A percentile compares a stretch with the other conserved stretches of the same genome.
phyloP scores from a whole-genome alignment of 2,888 invertebrate species.

The Villa cingulata region DNA sequence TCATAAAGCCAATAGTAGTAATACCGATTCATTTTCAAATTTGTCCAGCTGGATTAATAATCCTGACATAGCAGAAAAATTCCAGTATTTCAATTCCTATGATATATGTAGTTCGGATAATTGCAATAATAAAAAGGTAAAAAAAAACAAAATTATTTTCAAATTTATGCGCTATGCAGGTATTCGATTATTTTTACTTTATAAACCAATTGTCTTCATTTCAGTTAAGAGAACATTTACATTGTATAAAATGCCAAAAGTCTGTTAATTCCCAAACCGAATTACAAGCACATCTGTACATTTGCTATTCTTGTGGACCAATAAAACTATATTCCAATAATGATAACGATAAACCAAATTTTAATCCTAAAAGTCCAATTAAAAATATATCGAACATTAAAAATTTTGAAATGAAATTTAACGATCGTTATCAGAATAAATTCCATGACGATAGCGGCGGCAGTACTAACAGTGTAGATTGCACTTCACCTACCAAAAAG shows the following conservation, averaged over 20 bases:
- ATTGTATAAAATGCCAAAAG: slow-evolving; percentile 60
- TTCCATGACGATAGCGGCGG: background rate
- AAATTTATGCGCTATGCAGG: no score
- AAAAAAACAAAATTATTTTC: no score
- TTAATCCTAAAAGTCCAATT: background rate
- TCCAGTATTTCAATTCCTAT: slow-evolving; percentile 66
- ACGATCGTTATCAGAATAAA: background rate
- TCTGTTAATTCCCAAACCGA: slow-evolving; percentile 42
- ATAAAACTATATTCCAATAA: slow-evolving; percentile 15
- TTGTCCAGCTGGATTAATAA: background rate
- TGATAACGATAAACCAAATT: background rate
- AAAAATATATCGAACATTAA: background rate
- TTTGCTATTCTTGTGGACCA: slow-evolving; percentile 1
- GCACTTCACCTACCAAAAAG: slow-evolving; percentile 5
- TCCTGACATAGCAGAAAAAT: slow-evolving; percentile 58
- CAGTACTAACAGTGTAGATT: slow-evolving; percentile 2
- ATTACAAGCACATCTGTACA: slow-evolving; percentile 9
- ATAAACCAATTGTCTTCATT: no score
- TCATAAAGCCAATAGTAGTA: slow-evolving; percentile 42
- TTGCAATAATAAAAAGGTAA: slow-evolving; percentile 35
- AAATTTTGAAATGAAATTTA: background rate
- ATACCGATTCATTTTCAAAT: no score
- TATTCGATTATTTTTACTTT: no score
- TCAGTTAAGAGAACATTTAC: slow-evolving; percentile 59
- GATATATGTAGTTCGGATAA: slow-evolving; percentile 53